Conservation (phyloP, 2,113 vertebrate genomes). For the Rallus limicola region DNA sequence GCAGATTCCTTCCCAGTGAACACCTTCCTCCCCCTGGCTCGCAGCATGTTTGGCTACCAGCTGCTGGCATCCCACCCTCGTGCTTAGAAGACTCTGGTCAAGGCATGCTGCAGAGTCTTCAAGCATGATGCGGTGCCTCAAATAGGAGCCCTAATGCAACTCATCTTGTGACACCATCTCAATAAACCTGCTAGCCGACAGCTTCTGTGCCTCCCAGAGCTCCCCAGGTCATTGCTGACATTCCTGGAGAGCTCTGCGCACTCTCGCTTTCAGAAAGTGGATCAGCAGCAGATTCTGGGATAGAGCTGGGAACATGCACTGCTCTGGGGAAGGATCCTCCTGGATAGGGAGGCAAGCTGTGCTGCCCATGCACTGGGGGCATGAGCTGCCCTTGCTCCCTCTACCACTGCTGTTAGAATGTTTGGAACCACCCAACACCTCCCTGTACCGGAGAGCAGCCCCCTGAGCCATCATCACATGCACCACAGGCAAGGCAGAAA, state of each 20-base stretch:
- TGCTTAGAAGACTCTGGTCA: neutral
- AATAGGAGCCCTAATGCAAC: conserved; percentile 46
- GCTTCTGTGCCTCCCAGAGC: conserved; percentile 23
- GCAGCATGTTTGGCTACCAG: neutral
- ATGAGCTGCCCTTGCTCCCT: neutral
- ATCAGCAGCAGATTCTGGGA: neutral
- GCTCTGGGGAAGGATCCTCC: neutral
- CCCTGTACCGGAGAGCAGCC: neutral
- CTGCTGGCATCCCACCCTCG: neutral
- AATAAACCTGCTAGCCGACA: neutral
- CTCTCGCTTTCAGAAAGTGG: neutral
- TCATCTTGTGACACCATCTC: conserved; percentile 32
- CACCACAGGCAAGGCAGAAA: neutral
- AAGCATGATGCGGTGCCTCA: conserved; percentile 51
- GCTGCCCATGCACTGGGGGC: rapidly evolving
- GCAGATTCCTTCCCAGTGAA: neutral
- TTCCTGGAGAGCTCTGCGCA: neutral
- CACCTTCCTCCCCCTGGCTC: neutral
- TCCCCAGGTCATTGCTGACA: conserved; percentile 14
- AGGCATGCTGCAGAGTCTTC: conserved; percentile 25
- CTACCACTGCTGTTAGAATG: neutral
- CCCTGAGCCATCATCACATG: rapidly evolving
- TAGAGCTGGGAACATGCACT: neutral
- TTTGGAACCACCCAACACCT: neutral
- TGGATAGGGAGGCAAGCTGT: neutral